Evolutionary conservation across 1,140 invertebrate genomes (phyloP).

Genomic region (Papilio polyxenes): DNA sequence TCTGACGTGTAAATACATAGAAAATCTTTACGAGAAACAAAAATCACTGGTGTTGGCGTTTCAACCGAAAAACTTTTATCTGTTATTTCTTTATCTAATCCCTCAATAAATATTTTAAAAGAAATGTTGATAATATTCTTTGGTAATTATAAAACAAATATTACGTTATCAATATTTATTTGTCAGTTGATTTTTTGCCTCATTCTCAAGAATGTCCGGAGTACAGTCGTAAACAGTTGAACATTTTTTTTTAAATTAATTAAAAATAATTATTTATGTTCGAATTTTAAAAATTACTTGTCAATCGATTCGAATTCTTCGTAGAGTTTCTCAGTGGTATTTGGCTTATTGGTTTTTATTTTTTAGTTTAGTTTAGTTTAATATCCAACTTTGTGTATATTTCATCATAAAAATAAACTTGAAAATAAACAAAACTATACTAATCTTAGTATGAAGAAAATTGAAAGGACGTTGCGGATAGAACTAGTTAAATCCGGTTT

Average conservation of each 20-base stretch:
- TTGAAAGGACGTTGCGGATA: slow-evolving; percentile 33
- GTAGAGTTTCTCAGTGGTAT: too few relatives aligned
- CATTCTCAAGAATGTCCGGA: too few relatives aligned
- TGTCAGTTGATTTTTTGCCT: too few relatives aligned
- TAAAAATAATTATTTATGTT: too few relatives aligned
- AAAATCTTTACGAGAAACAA: slow-evolving; percentile 6
- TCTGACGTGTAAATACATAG: slow-evolving; percentile 22
- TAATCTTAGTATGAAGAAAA: not conserved
- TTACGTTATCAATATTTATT: too few relatives aligned
- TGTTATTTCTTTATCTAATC: not conserved
- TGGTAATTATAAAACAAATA: not conserved
- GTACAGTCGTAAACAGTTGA: too few relatives aligned
- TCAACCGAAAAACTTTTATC: not conserved
- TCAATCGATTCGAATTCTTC: too few relatives aligned
- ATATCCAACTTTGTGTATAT: not conserved
- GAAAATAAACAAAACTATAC: not conserved
- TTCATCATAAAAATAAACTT: not conserved
- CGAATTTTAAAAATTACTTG: too few relatives aligned
- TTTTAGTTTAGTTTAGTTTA: too few relatives aligned
- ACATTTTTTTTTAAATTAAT: too few relatives aligned
- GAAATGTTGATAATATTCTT: not conserved
- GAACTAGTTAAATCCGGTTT: slow-evolving; percentile 39
- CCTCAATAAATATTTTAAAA: not conserved
- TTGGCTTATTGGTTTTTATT: too few relatives aligned
- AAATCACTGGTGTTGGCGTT: not conserved